A percentile compares a stretch with the other conserved stretches of the same genome.
Evolutionary conservation across 2,888 invertebrate genomes (phyloP).

Genomic region (Pherbina coryleti): DNA sequence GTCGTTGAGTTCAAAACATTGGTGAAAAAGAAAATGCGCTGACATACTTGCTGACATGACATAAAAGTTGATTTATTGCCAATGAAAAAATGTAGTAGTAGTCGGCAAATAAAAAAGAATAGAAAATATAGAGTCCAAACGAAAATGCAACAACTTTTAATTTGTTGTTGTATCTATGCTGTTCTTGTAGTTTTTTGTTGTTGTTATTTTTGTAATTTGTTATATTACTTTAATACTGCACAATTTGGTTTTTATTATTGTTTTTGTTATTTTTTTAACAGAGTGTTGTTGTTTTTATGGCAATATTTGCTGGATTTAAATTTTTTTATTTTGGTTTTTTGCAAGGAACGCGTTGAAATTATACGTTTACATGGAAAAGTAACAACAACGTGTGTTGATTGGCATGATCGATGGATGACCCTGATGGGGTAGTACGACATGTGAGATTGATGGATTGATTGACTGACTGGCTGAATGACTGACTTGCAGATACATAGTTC

Average conservation of each 20-base stretch:
- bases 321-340: neutral
- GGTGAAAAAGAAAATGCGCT: neutral
- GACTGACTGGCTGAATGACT: neutral
- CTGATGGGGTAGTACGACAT: slow-evolving; percentile 21
- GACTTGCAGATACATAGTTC: neutral
- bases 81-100: no score
- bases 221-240: neutral
- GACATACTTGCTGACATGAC: slow-evolving; percentile 1
- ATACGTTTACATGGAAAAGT: neutral
- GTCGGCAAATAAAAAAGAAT: neutral
- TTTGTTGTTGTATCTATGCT: neutral
- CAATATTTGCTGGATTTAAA: neutral
- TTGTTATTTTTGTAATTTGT: neutral
- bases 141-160: neutral
- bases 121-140: neutral
- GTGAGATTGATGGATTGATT: slow-evolving; percentile 22
- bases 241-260: neutral
- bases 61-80: neutral
- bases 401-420: slow-evolving; percentile 4
- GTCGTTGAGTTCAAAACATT: neutral
- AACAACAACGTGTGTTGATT: slow-evolving; percentile 19
- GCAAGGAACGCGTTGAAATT: no score
- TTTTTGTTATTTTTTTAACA: neutral
- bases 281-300: neutral
- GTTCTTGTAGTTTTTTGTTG: neutral